Percentiles rank a stretch among this genome's conserved stretches.
Evolutionary conservation across 2,797 vertebrate genomes (phyloP).

Genomic region (Rhabdomys pumilio): DNA sequence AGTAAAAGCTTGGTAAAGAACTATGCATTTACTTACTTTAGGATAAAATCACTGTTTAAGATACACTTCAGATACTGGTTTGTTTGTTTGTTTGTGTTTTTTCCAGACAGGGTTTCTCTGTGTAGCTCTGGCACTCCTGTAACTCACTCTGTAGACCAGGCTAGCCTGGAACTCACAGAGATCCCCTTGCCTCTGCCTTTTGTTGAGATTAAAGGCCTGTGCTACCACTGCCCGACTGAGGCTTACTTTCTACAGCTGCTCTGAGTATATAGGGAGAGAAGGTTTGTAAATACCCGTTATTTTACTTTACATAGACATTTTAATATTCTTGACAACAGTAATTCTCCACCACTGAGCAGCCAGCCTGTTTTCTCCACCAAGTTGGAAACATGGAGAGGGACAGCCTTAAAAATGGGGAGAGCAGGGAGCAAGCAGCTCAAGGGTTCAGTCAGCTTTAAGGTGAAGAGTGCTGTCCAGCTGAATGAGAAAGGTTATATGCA

Average conservation of each 20-base stretch:
- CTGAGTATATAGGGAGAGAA: neutral
- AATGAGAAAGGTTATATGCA: neutral
- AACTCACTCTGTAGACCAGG: neutral
- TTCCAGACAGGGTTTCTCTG: neutral
- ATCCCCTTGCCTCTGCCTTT: neutral
- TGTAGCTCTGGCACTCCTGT: neutral
- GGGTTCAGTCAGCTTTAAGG: neutral
- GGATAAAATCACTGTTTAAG: conserved; percentile 31
- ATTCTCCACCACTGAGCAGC: neutral
- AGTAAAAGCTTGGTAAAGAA: conserved; percentile 7
- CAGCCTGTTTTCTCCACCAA: conserved; percentile 7
- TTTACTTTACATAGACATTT: conserved; percentile 16
- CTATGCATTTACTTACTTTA: conserved; percentile 28
- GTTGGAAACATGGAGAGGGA: neutral
- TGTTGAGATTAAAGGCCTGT: neutral
- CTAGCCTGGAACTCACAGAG: neutral
- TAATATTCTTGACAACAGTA: conserved; percentile 23
- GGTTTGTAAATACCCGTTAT: neutral
- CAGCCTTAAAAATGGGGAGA: neutral
- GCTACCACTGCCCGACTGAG: neutral
- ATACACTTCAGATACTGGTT: conserved; percentile 31
- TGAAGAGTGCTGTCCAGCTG: neutral
- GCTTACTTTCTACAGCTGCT: conserved; percentile 17
- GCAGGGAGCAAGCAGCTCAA: too few relatives aligned
- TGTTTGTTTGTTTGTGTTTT: neutral